Evolutionary conservation across 2,113 vertebrate species (phyloP), one percentile per base, ranked within the genome.

Genomic region (Semicossyphus pulcher): DNA sequence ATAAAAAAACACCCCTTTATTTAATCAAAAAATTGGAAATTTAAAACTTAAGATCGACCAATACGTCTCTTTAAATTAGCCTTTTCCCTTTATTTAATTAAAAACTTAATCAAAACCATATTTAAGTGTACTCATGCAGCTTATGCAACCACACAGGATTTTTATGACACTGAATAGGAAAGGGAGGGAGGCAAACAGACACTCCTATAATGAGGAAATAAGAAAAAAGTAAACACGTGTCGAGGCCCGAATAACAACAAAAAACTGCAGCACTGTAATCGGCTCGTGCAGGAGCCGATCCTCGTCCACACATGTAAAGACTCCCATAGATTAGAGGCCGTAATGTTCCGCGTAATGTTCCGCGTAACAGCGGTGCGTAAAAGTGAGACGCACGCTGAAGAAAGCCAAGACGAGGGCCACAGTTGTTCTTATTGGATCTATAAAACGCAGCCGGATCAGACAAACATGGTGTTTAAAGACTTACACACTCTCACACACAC

Each of bases 371-470:
- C 45, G 11, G 28, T 47, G 74, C 69, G 64, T 32, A 69, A 68
- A 81, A 64, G 4, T 9, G 5, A 28, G 16, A 0, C 15, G 18
- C 53, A 34, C 31, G 10, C 21, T 32, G 60, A 56, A 26, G 41
- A 31, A 61, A 62, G 47, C 0, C 66, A 58, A n/a, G 34, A 57
- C 29, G 31, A 73, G 49, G 53, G 18, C 39, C 42, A 20, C 20
- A 18, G 29, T 37, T n/a, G n/a, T 41, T 15, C 34, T 29, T 51
- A 52, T 15, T 75, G 53, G 64, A 36, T 62, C 70, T 32, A 37
- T 59, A 42, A 72, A 56, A 51, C 67, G n/a, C 56, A 54, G 36
- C 61, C 23, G 57, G 67, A 54, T 59, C 52, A 28, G 21, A 71
- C 28, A 49, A 47, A 3, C 67, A 16, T 7, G 26, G 37, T 54